Percentiles rank a stretch among this genome's conserved stretches.
Evolutionary conservation across 2,888 invertebrate species (phyloP).

Genomic region (Epiblema foenella): DNA sequence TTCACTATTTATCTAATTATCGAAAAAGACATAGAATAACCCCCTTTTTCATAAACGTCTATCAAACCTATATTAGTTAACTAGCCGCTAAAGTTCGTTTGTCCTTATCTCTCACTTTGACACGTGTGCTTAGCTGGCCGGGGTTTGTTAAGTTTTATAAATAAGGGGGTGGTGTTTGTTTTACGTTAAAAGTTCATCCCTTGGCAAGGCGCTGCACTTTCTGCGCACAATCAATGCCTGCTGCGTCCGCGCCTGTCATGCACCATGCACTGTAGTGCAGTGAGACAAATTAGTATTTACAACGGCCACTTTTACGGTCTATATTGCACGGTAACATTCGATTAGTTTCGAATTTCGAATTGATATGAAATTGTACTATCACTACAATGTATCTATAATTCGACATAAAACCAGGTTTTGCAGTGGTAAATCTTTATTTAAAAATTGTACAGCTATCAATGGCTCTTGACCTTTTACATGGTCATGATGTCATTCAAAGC

Average conservation of each 20-base stretch:
- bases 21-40: neutral
- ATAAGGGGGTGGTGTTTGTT: too few relatives aligned
- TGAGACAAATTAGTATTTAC: constrained; percentile 39
- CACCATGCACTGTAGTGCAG: constrained; percentile 23
- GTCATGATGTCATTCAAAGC: neutral
- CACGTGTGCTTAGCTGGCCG: too few relatives aligned
- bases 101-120: too few relatives aligned
- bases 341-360: constrained; percentile 26
- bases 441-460: neutral
- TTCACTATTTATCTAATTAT: too few relatives aligned
- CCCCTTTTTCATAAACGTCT: too few relatives aligned
- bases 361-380: constrained; percentile 16
- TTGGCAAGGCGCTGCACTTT: constrained; percentile 19
- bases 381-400: neutral
- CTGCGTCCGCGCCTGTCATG: constrained; percentile 35
- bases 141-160: too few relatives aligned
- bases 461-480: constrained; percentile 1
- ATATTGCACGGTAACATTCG: constrained; percentile 28
- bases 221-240: constrained; percentile 29
- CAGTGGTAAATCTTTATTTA: neutral
- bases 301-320: constrained; percentile 32
- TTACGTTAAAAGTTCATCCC: neutral
- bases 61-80: too few relatives aligned
- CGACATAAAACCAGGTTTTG: neutral
- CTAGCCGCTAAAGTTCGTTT: too few relatives aligned